Conservation (phyloP, 92 coral and sea anemone species). For the Actinernus sp. region DNA sequence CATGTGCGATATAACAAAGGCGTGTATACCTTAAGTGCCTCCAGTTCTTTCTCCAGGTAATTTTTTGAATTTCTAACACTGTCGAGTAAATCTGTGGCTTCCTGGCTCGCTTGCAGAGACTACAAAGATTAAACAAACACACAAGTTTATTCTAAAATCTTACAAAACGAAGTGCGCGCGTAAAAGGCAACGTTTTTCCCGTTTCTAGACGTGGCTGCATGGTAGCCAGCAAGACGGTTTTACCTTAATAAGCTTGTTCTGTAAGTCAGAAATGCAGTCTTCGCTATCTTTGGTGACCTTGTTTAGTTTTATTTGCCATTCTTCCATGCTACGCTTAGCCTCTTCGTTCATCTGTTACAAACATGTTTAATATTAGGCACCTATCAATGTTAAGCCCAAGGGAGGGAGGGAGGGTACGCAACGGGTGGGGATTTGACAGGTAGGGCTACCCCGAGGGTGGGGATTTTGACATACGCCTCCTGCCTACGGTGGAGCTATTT, state of each 20-base stretch:
- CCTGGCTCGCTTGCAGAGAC: constrained; percentile 78
- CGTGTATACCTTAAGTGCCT: constrained; percentile 68
- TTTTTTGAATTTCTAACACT: constrained; percentile 70
- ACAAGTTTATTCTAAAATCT: too few species aligned
- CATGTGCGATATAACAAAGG: too few species aligned
- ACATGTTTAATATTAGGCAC: too few species aligned
- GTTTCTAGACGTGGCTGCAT: too few species aligned
- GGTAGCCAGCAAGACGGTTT: not conserved
- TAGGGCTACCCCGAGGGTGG: too few species aligned
- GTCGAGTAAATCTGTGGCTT: constrained; percentile 80
- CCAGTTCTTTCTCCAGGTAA: constrained; percentile 52
- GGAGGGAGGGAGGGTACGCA: too few species aligned
- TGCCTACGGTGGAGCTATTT: too few species aligned
- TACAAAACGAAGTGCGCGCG: too few species aligned
- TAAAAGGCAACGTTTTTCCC: not conserved
- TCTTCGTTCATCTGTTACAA: constrained; percentile 87
- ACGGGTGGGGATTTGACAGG: too few species aligned
- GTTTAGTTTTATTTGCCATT: constrained; percentile 86
- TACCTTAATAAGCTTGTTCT: constrained; percentile 75
- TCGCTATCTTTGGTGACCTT: constrained; percentile 88
- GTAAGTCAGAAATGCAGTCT: constrained; percentile 74
- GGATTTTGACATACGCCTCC: too few species aligned
- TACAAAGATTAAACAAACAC: too few species aligned
- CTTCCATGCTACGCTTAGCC: constrained; percentile 86
- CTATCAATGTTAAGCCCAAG: too few species aligned